Evolutionary conservation across 2,797 vertebrate species (phyloP).

Genomic region (Champsocephalus gunnari): DNA sequence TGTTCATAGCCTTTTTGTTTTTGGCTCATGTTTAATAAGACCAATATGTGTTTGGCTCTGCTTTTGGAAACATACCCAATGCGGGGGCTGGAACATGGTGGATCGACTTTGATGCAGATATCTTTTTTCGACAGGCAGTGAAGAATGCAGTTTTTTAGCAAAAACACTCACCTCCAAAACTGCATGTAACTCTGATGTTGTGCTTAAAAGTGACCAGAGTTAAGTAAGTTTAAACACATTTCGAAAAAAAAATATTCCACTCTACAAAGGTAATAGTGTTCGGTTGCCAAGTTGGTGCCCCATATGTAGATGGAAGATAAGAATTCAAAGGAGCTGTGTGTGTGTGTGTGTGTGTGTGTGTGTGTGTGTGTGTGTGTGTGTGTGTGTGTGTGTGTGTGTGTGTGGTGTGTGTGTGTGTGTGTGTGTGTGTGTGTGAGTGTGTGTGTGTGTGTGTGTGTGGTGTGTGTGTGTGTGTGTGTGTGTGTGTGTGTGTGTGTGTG

Average conservation of each 20-base stretch:
- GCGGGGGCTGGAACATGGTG: not conserved
- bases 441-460: constrained; percentile 37
- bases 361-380: constrained; percentile 25
- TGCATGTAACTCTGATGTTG: constrained; percentile 6
- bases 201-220: constrained; percentile 31
- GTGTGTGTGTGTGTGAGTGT: constrained; percentile 40
- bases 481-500: too few species aligned
- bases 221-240: constrained; percentile 33
- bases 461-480: not conserved
- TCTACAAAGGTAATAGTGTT: constrained; percentile 72
- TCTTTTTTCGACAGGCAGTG: not conserved
- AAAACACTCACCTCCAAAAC: constrained; percentile 19
- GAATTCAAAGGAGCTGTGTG: constrained; percentile 18
- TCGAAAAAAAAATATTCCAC: constrained; percentile 42
- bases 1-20: not conserved
- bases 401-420: constrained; percentile 35
- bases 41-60: constrained; percentile 10
- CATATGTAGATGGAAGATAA: constrained; percentile 62
- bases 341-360: not conserved
- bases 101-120: not conserved
- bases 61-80: not conserved
- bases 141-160: not conserved
- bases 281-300: constrained; percentile 39
- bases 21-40: constrained; percentile 15
- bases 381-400: too few species aligned